Evolutionary conservation across 2,113 vertebrate species (phyloP).

Genomic region (Hystrix brachyura): DNA sequence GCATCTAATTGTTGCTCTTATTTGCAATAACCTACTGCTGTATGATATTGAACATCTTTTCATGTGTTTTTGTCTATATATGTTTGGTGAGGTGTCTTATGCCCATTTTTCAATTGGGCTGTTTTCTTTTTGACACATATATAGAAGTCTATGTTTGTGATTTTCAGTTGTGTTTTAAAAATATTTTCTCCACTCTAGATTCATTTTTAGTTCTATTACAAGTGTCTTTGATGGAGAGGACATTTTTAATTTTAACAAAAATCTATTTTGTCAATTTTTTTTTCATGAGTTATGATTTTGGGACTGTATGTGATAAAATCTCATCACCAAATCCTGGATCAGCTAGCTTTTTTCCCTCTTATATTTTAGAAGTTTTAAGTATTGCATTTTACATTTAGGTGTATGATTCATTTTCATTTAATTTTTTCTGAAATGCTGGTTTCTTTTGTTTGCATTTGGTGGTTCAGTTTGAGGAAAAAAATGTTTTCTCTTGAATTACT

Average conservation of each 20-base stretch:
- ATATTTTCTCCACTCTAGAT: background rate
- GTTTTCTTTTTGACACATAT: background rate
- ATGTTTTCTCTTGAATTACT: background rate
- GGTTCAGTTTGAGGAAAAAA: background rate
- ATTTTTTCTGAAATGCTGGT: background rate
- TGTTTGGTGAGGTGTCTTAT: background rate
- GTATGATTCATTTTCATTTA: background rate
- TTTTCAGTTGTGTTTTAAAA: constrained; percentile 8
- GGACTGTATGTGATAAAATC: background rate
- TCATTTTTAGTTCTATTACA: background rate
- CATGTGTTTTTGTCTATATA: too few species aligned
- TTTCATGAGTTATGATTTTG: background rate
- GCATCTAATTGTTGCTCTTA: too few species aligned
- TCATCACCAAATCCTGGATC: background rate
- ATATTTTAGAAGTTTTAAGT: background rate
- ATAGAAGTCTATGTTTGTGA: background rate
- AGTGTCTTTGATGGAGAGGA: background rate
- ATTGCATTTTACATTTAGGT: background rate
- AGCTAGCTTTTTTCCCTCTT: background rate
- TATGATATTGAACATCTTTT: too few species aligned
- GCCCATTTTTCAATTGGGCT: background rate
- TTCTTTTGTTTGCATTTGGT: background rate
- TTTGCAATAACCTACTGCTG: too few species aligned
- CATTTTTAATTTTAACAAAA: background rate
- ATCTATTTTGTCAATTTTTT: background rate